phyloP scores from a whole-genome alignment of 2,888 invertebrate genomes.

The Drosophila quinaria region DNA sequence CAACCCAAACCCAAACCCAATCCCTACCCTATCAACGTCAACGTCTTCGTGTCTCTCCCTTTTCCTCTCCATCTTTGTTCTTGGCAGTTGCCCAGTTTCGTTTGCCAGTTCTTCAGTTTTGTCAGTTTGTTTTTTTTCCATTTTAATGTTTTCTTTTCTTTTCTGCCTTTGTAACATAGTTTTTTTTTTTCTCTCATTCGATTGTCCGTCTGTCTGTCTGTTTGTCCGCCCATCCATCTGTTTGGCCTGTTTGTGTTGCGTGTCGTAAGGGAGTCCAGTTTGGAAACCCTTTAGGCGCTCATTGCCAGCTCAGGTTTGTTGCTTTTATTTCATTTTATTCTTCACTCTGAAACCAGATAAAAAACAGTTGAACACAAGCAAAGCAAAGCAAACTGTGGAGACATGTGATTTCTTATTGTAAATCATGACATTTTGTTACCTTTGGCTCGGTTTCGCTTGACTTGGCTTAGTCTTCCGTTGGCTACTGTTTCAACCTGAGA shows the following conservation, averaged over 20 bases:
- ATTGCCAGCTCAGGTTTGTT: constrained; percentile 73
- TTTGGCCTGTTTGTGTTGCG: constrained; percentile 41
- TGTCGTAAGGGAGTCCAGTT: constrained; percentile 51
- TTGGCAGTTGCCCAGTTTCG: constrained; percentile 61
- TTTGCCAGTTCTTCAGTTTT: constrained; percentile 45
- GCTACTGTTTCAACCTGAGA: constrained; percentile 65
- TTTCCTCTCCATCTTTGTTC: constrained; percentile 19
- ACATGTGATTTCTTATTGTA: constrained; percentile 79
- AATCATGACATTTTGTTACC: constrained; percentile 78
- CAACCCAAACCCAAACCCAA: neutral
- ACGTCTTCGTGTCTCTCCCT: neutral
- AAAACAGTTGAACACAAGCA: constrained; percentile 32
- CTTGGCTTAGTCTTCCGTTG: constrained; percentile 49
- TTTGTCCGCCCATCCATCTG: constrained; percentile 47
- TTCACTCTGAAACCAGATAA: constrained; percentile 59
- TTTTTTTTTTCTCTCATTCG: constrained; percentile 41
- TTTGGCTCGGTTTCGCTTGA: constrained; percentile 50
- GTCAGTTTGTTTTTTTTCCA: constrained; percentile 55
- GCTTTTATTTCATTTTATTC: constrained; percentile 6
- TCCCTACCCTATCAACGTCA: neutral
- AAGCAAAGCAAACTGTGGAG: constrained; percentile 45
- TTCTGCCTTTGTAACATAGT: constrained; percentile 71
- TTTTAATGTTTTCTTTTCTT: constrained; percentile 62
- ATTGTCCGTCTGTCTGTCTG: constrained; percentile 26
- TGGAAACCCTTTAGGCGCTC: constrained; percentile 77